Percentiles rank a stretch among this genome's conserved stretches.
Conservation (phyloP, 92 coral and sea anemone genomes). For the Epizoanthus stellaris region DNA sequence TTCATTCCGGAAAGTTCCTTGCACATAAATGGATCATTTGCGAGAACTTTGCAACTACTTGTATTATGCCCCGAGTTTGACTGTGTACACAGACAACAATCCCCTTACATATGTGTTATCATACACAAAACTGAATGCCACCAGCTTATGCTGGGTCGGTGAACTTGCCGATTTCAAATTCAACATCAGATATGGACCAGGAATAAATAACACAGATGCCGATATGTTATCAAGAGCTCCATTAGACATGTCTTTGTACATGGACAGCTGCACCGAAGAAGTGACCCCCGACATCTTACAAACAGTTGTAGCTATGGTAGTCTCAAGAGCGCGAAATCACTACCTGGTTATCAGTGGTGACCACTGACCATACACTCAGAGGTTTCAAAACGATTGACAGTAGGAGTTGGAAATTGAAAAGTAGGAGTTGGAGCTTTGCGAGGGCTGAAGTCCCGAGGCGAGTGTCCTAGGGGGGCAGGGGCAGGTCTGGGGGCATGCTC, state of each 20-base stretch:
- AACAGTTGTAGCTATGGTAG: background rate
- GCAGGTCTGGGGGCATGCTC: no score
- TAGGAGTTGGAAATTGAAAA: no score
- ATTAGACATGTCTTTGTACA: slow-evolving; percentile 16
- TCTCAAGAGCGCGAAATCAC: background rate
- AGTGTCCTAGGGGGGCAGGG: no score
- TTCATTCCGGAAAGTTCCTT: slow-evolving; percentile 52
- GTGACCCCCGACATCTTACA: background rate
- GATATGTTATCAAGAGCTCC: slow-evolving; percentile 50
- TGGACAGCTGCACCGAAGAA: slow-evolving; percentile 38
- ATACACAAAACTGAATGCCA: slow-evolving; percentile 36
- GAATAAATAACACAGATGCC: slow-evolving; percentile 49
- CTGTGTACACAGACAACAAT: slow-evolving; percentile 47
- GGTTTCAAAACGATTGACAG: no score
- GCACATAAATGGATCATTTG: slow-evolving; percentile 45
- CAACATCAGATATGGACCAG: slow-evolving; percentile 47
- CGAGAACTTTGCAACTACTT: slow-evolving; percentile 52
- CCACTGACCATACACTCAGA: slow-evolving; percentile 10
- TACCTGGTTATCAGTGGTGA: slow-evolving; percentile 5
- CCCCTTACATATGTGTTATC: slow-evolving; percentile 47
- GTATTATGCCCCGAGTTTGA: slow-evolving; percentile 42
- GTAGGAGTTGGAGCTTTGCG: no score
- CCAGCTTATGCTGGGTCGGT: slow-evolving; percentile 46
- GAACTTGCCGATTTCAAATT: slow-evolving; percentile 61
- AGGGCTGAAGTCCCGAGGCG: no score